Evolutionary conservation across 2,113 vertebrate species (phyloP).

Genomic region (Crotalus tigris): DNA sequence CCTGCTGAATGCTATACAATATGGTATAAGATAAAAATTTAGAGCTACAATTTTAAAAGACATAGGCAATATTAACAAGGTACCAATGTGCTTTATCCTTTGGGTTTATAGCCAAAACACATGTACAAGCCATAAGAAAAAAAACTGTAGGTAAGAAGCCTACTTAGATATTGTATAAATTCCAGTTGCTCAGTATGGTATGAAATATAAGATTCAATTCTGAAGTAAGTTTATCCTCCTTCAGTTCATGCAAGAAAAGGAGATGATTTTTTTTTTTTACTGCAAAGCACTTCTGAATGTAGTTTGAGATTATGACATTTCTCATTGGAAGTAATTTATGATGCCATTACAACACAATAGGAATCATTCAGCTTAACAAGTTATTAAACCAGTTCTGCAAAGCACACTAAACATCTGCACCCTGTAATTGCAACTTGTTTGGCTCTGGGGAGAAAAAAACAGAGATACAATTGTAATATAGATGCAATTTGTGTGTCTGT

Average conservation of each 20-base stretch:
- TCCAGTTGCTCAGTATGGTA: neutral
- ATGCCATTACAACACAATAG: constrained; percentile 51
- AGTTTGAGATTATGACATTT: constrained; percentile 56
- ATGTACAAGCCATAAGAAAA: neutral
- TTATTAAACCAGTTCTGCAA: constrained; percentile 53
- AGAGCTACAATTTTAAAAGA: neutral
- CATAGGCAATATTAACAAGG: neutral
- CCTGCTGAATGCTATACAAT: neutral
- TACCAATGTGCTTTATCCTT: neutral
- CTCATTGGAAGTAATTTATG: constrained; percentile 65
- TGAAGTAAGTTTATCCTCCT: constrained; percentile 44
- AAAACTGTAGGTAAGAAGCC: neutral
- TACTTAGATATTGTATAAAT: neutral
- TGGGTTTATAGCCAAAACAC: neutral
- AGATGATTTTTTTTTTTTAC: neutral
- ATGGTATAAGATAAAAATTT: neutral
- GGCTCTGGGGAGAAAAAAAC: constrained; percentile 16
- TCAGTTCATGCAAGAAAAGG: constrained; percentile 47
- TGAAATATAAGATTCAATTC: neutral
- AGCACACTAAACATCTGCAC: constrained; percentile 63
- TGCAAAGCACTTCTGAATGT: constrained; percentile 49
- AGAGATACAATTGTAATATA: constrained; percentile 44
- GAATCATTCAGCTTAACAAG: constrained; percentile 63
- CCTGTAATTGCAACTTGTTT: constrained; percentile 62
- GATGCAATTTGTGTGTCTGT: constrained; percentile 47